phyloP scores from a whole-genome alignment of 92 coral and sea anemone species.

The Muricea muricata region DNA sequence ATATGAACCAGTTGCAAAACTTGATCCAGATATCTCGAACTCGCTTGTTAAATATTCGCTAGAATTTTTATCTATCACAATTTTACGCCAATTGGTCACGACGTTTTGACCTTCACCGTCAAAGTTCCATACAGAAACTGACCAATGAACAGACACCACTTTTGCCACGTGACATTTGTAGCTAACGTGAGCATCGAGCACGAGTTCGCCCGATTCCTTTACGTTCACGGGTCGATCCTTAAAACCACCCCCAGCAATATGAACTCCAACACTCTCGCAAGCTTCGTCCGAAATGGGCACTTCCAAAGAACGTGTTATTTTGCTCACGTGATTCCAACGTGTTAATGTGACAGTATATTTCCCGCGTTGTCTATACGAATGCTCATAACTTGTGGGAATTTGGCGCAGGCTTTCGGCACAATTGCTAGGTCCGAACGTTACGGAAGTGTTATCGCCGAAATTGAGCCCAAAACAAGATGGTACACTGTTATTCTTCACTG shows the following conservation, averaged over 20 bases:
- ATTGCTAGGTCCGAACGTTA: constrained; percentile 59
- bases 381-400: constrained; percentile 57
- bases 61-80: constrained; percentile 48
- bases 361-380: constrained; percentile 68
- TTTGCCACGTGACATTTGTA: constrained; percentile 82
- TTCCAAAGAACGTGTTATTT: constrained; percentile 31
- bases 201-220: constrained; percentile 63
- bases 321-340: constrained; percentile 75
- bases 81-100: constrained; percentile 43
- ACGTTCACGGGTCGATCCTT: constrained; percentile 67
- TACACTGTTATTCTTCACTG: constrained; percentile 65
- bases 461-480: constrained; percentile 70
- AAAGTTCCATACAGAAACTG: constrained; percentile 58
- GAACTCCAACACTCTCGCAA: constrained; percentile 73
- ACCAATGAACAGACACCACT: constrained; percentile 75
- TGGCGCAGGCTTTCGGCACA: constrained; percentile 64
- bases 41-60: constrained; percentile 47
- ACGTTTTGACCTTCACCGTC: constrained; percentile 18
- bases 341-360: constrained; percentile 62
- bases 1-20: constrained; percentile 73
- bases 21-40: constrained; percentile 64
- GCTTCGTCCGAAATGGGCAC: constrained; percentile 70
- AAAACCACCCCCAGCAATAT: constrained; percentile 71
- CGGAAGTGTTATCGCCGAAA: constrained; percentile 63
- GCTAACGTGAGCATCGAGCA: constrained; percentile 58